These are phyloP conservation scores for Rhinolophus ferrumequinum DNA, from an alignment of 2,113 vertebrate genomes.

Conservation along the genomic window DNA sequence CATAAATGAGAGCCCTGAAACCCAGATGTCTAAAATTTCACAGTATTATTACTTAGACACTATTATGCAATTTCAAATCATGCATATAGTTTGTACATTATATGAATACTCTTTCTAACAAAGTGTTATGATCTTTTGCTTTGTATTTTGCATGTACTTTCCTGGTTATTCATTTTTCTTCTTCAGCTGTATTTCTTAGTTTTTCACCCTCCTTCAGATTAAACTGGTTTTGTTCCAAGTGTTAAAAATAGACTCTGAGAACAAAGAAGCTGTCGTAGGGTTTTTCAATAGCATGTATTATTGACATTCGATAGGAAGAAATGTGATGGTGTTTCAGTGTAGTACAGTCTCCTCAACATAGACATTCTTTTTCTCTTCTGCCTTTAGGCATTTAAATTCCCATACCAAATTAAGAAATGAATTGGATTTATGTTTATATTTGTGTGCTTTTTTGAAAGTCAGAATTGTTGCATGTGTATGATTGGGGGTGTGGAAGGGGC, in stretches of 20 bases:
- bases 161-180: constrained; percentile 38
- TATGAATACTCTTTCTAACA: constrained; percentile 27
- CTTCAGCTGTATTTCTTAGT: constrained; percentile 15
- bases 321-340: background rate
- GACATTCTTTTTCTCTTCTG: background rate
- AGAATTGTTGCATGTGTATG: background rate
- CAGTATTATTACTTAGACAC: background rate
- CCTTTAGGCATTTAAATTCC: background rate
- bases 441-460: constrained; percentile 51
- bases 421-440: background rate
- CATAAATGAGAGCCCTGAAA: constrained; percentile 45
- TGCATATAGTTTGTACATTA: background rate
- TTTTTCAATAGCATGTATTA: background rate
- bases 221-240: background rate
- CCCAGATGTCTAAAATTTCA: constrained; percentile 10
- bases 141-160: constrained; percentile 36
- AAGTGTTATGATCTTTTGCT: constrained; percentile 4
- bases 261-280: background rate
- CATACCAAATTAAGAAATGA: constrained; percentile 31
- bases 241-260: background rate
- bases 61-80: background rate
- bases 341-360: background rate
- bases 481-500: background rate
- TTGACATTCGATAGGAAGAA: background rate
- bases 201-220: constrained; percentile 35